Base-by-base conservation (phyloP, 35 echinoderm and acorn worm genomes). In the Amphiura filiformis region DNA sequence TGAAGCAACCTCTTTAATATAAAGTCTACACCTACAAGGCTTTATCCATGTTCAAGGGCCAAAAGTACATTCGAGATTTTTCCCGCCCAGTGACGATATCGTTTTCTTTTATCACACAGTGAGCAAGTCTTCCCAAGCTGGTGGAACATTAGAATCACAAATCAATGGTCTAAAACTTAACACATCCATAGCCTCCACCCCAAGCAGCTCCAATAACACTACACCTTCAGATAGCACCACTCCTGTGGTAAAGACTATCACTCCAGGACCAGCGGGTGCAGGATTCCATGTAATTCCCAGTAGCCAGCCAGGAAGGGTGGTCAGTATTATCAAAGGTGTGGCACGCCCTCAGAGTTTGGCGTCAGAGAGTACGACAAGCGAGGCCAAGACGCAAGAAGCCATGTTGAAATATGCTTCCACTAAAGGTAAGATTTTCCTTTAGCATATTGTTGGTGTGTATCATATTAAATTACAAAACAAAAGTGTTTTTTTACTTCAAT, bases 341-440 rank as follows among this genome's bases (percentile, higher is more conserved):
- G 61, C 11, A n/a, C 61, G 80, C 82, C 95, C 70, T 75, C 91
- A 97, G 81, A 97, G 88, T 49, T 65, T 93, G 32, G 56, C 91
- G 36, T 97, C 95, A 33, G 95, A 93, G 13, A 90, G 78, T 34
- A 91, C 85, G 13, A 76, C 76, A 13, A 87, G 92, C 65, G 91
- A 93, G 17, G 77, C 88, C 22, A 91, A 80, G 40, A 93, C 95
- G 0, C 87, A 97, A 40, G 91, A 97, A 65, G 92, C 88, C 32
- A 44, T 86, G 0, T 89, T 93, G 26, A 89, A 91, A 82, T 87
- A 91, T 35, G 61, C 86, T 13, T 97, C 95, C 17, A 83, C 88
- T 22, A 91, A 76, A 91, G 95, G 95, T 97, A 88, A 85, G 20
- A 17, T 37, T 1, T 80, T 13, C 17, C 32, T 33, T 36, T n/a